Evolutionary conservation across 2,797 vertebrate genomes (phyloP).

Genomic region (Periophthalmus magnuspinnatus): DNA sequence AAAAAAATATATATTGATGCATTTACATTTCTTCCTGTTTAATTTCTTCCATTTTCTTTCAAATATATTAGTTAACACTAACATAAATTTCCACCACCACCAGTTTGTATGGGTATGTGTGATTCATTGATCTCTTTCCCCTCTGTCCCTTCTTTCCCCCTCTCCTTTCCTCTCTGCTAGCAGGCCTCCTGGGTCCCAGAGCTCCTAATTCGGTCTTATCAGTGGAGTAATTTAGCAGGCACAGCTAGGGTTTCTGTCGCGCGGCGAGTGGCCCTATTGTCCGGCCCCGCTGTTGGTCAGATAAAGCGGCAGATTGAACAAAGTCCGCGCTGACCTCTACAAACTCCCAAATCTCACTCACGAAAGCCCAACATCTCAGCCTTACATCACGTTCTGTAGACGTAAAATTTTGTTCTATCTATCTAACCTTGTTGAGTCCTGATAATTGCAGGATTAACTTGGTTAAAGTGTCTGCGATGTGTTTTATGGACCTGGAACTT

Average conservation of each 20-base stretch:
- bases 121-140: conserved; percentile 56
- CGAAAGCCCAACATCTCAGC: conserved; percentile 60
- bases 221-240: conserved; percentile 89
- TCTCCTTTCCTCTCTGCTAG: conserved; percentile 40
- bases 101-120: conserved; percentile 43
- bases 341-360: conserved; percentile 84
- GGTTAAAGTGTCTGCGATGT: no score
- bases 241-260: conserved; percentile 94
- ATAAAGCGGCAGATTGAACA: conserved; percentile 99
- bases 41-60: no score
- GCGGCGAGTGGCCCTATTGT: conserved; percentile 91
- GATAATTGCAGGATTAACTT: no score
- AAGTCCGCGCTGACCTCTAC: conserved; percentile 95
- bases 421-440: no score
- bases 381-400: conserved; percentile 6
- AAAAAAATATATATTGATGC: no score
- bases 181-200: conserved; percentile 83
- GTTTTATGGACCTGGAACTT: no score
- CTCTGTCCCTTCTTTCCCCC: conserved; percentile 52
- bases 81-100: background rate
- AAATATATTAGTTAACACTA: background rate
- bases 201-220: conserved; percentile 89
- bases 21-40: no score
- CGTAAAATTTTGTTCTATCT: no score
- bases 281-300: conserved; percentile 89